Evolutionary conservation across 2,888 invertebrate genomes (phyloP).

Genomic region (Holacanthella duospinosa): DNA sequence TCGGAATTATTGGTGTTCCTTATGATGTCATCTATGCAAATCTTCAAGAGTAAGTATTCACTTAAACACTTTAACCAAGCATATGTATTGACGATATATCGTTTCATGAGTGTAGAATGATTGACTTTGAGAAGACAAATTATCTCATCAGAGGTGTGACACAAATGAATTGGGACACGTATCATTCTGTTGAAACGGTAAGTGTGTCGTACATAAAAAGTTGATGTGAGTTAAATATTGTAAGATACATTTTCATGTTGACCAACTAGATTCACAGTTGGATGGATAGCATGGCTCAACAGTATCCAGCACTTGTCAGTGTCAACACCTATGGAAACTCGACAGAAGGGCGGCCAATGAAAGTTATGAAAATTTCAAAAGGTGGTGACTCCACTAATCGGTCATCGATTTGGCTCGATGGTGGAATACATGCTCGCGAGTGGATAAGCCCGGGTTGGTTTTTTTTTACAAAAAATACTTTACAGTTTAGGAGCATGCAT

Average conservation of each 20-base stretch:
- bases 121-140: not conserved
- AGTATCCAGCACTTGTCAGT: slow-evolving; percentile 56
- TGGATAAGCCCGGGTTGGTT: slow-evolving; percentile 61
- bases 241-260: not conserved
- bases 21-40: slow-evolving; percentile 22
- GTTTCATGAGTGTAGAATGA: too few species aligned
- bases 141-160: not conserved
- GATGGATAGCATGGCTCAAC: slow-evolving; percentile 56
- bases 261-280: slow-evolving; percentile 32
- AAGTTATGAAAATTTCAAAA: slow-evolving; percentile 42
- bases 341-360: slow-evolving; percentile 55
- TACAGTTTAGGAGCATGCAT: too few species aligned
- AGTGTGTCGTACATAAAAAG: too few species aligned
- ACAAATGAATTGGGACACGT: slow-evolving; percentile 8
- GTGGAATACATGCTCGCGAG: slow-evolving; percentile 74
- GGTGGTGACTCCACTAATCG: slow-evolving; percentile 44
- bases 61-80: not conserved
- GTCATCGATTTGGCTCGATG: slow-evolving; percentile 46
- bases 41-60: slow-evolving; percentile 3
- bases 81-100: not conserved
- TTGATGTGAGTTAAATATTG: too few species aligned
- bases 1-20: slow-evolving; percentile 25
- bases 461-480: too few species aligned
- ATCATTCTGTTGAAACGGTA: slow-evolving; percentile 9
- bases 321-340: slow-evolving; percentile 61